phyloP scores from a whole-genome alignment of 2,888 invertebrate species.

The Monoplex corrugatus region DNA sequence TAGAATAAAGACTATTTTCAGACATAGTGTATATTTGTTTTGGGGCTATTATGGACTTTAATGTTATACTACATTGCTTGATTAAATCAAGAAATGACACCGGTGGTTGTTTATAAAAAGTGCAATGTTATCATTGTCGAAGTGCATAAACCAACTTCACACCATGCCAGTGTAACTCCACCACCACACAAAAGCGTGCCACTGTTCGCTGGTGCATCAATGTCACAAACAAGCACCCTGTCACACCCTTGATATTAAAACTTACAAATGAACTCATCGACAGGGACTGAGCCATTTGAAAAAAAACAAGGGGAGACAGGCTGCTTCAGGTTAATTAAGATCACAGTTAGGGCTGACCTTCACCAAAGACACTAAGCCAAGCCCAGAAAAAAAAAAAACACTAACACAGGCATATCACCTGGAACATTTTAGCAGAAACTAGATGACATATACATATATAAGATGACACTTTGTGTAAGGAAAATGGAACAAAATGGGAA shows the following conservation, averaged over 20 bases:
- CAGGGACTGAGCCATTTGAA: not conserved
- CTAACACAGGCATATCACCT: not conserved
- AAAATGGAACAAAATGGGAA: too few species aligned
- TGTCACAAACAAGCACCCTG: constrained; percentile 34
- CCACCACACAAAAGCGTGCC: constrained; percentile 26
- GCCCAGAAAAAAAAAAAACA: not conserved
- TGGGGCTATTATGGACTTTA: too few species aligned
- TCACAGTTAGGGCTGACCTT: not conserved
- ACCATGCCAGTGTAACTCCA: not conserved
- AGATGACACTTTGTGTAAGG: too few species aligned
- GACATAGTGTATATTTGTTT: too few species aligned
- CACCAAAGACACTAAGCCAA: not conserved
- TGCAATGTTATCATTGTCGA: too few species aligned
- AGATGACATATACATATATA: too few species aligned
- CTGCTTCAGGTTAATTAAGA: not conserved
- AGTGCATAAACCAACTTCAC: not conserved
- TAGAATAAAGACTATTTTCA: too few species aligned
- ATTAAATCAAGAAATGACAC: too few species aligned
- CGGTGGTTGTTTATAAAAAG: too few species aligned
- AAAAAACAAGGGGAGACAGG: constrained; percentile 29
- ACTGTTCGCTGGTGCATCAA: constrained; percentile 40
- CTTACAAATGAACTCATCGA: not conserved
- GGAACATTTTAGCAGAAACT: too few species aligned
- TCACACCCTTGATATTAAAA: not conserved
- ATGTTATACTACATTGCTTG: too few species aligned